These are phyloP conservation scores for Danionella cerebrum DNA, from an alignment of 2,113 vertebrate genomes.

Conservation along the genomic window DNA sequence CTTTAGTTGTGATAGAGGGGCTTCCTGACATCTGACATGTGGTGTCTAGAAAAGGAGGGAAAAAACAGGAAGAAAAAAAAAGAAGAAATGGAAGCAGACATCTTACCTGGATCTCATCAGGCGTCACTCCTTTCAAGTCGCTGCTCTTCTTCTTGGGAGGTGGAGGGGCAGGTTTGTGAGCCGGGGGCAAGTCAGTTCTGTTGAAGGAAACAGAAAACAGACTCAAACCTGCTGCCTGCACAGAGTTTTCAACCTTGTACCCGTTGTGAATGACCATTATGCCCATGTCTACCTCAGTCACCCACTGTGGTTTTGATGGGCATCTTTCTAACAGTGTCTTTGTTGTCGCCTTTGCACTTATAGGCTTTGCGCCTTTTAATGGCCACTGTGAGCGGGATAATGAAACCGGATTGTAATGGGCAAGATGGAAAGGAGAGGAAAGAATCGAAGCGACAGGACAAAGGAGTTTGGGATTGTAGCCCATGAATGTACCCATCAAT, in stretches of 20 bases:
- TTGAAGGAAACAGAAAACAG: constrained; percentile 47
- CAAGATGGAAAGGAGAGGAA: constrained; percentile 62
- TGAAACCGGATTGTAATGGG: constrained; percentile 63
- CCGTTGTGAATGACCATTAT: constrained; percentile 61
- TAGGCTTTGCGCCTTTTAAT: constrained; percentile 59
- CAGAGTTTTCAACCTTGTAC: constrained; percentile 48
- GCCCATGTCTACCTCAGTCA: constrained; percentile 61
- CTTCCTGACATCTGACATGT: too few species aligned
- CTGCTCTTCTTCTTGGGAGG: constrained; percentile 75
- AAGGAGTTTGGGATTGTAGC: background rate
- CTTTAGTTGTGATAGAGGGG: too few species aligned
- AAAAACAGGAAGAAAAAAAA: too few species aligned
- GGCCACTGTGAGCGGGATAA: constrained; percentile 63
- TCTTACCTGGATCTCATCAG: constrained; percentile 83
- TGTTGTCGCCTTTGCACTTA: constrained; percentile 57
- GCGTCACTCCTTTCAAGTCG: constrained; percentile 75
- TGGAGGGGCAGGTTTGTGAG: constrained; percentile 75
- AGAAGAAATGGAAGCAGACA: background rate
- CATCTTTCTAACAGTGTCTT: constrained; percentile 53
- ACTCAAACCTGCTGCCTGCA: constrained; percentile 53
- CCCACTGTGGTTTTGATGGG: constrained; percentile 51
- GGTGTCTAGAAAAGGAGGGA: too few species aligned
- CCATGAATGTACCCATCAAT: background rate
- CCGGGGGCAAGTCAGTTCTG: constrained; percentile 76
- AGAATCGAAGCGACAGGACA: constrained; percentile 27